These are phyloP conservation scores for Epinephelus coioides DNA, from an alignment of 2,797 vertebrate genomes.

Conservation along the genomic window DNA sequence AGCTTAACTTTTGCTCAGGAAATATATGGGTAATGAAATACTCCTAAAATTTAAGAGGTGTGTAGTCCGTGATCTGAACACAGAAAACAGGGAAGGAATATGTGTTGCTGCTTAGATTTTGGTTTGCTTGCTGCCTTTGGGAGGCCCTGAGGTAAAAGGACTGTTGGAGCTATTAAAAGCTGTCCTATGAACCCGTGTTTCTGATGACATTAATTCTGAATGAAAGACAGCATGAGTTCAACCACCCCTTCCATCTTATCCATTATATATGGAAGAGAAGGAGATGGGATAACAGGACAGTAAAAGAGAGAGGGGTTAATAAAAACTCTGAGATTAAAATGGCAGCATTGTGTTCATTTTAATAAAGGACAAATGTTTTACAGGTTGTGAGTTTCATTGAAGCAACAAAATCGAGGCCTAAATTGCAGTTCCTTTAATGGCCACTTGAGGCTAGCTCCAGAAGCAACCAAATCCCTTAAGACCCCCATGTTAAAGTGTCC, in stretches of 20 bases:
- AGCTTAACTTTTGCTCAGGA: neutral
- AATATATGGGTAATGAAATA: neutral
- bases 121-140: constrained; percentile 12
- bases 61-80: neutral
- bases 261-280: constrained; percentile 44
- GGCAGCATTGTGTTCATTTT: constrained; percentile 1
- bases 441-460: too few relatives aligned
- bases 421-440: too few relatives aligned
- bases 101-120: constrained; percentile 10
- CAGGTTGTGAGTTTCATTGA: neutral
- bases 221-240: constrained; percentile 50
- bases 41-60: neutral
- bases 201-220: constrained; percentile 60
- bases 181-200: constrained; percentile 43
- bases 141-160: constrained; percentile 41
- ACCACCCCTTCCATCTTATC: constrained; percentile 37
- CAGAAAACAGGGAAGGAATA: neutral
- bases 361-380: neutral
- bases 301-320: neutral
- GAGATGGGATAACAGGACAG: constrained; percentile 5
- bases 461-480: too few relatives aligned
- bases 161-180: constrained; percentile 49
- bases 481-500: too few relatives aligned
- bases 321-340: constrained; percentile 7
- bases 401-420: too few relatives aligned